Conservation (phyloP, 37 sponge, comb jelly and placozoan species). For the Beroe forskalii region DNA sequence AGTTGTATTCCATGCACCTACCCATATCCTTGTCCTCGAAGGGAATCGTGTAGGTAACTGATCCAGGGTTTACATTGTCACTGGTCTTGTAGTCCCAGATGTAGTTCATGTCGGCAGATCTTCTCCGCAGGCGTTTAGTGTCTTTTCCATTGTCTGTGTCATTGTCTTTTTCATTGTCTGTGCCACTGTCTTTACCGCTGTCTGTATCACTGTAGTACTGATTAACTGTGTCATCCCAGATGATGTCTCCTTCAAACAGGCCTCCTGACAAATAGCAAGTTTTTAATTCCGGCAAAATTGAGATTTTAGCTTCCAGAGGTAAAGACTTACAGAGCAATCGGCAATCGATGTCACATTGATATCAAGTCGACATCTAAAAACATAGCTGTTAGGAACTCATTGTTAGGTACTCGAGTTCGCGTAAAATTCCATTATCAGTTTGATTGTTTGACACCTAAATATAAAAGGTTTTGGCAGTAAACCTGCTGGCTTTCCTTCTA, state of each 20-base stretch:
- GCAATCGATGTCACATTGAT: too few species aligned
- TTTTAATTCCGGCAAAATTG: neutral
- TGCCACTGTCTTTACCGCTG: neutral
- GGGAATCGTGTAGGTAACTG: slow-evolving; percentile 11
- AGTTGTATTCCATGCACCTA: too few species aligned
- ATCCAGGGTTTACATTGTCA: slow-evolving; percentile 15
- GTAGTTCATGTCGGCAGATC: neutral
- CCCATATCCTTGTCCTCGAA: neutral
- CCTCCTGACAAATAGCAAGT: neutral
- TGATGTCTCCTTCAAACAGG: slow-evolving; percentile 1
- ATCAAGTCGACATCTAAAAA: too few species aligned
- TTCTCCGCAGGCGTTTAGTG: neutral
- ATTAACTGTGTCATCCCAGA: neutral
- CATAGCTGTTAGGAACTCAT: too few species aligned
- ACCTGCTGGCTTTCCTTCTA: too few species aligned
- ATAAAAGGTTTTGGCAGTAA: too few species aligned
- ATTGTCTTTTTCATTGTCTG: neutral
- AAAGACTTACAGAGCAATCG: too few species aligned
- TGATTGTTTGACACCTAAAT: too few species aligned
- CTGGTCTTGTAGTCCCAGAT: slow-evolving; percentile 6
- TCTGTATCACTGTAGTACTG: neutral
- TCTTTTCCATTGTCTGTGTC: neutral
- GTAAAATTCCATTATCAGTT: too few species aligned
- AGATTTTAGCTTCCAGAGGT: neutral
- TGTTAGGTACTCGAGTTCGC: too few species aligned